Evolutionary conservation across 2,797 vertebrate species (phyloP), one percentile per base, ranked within the genome.

Genomic region (Dendrocincla fuliginosa): DNA sequence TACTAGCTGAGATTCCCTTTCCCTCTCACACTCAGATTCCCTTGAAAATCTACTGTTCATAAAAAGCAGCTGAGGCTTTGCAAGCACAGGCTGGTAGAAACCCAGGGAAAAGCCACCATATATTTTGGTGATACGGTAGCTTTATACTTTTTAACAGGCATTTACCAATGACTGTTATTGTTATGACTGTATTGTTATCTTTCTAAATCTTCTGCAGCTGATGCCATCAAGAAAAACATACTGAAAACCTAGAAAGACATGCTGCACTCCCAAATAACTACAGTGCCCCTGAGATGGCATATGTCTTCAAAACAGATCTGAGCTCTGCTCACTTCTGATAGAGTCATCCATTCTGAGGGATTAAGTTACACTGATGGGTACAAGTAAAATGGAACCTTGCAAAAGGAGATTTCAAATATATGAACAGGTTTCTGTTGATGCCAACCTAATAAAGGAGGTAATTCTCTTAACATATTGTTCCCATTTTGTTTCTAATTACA

Each of bases 401-500:
- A 95, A 86, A 97, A 97, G 96, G 88, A 97, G 61, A 80, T 96
- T 97, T 96, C 81, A 96, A 90, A 95, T 76, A 60, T 78, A 91
- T 59, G 96, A 96, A 93, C 90, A 96, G 84, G 78, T 97, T 93
- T 96, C 73, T 95, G 71, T 91, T 15, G 44, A 95, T 96, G 84
- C 90, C 77, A 97, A 90, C 50, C 65, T 95, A 95, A 97, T 96
- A 97, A 97, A 97, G 64, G 69, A 96, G 80, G 79, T 84, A 97
- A 97, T 97, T 97, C 92, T 95, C 96, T 94, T 88, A 96, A 95
- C 91, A 91, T 96, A 96, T 91, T 96, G 84, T 91, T 96, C 90
- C 94, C 95, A 93, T 97, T 98, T 97, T 97, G 91, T 95, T 97
- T 97, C 97, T 98, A 98, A 98, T 98, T 97, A 97, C 84, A 92